Base-by-base conservation (phyloP, 1,140 invertebrate genomes). In the Cyrtorhinus lividipennis region DNA sequence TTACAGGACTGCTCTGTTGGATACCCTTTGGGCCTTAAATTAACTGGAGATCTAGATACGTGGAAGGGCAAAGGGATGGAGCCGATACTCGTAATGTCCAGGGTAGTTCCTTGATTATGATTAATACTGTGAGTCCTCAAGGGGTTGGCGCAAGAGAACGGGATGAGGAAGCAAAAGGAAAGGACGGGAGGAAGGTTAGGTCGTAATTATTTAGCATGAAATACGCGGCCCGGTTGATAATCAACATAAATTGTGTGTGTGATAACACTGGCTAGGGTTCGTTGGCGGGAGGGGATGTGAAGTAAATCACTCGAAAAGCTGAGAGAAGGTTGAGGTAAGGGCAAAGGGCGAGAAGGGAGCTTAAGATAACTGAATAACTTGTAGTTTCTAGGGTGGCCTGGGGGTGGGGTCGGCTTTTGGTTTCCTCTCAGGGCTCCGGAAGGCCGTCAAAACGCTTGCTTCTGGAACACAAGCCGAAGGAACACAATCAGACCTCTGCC, bases 181-280 rank as follows among this genome's bases (percentile, higher is more conserved):
- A 24, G 30, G 15, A 20, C 2, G 10, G 27, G 24, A 38, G 20
- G 27, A 24, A 26, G n/a, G 61, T 56, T 53, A 62, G 61, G 30
- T 56, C 46, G 61, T 62, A 62, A 62, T 62, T 62, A 62, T 62
- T 62, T 62, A 62, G 61, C 61, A 62, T 62, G 61, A 62, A 62
- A 62, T 62, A 62, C 61, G 61, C 61, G n/a, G 61, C 61, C 45
- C 61, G 44, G 27, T 62, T 62, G 61, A 62, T 62, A 62, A 62
- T 62, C 61, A 62, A 62, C 61, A 62, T 62, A 62, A 62, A 62
- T 62, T 62, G 61, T 62, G 61, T 62, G 61, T 62, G 61, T 62
- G 61, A 62, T 62, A 62, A 62, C 5, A 15, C 30, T 38, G 30
- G 5, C 5, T 5, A 38, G 30, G 30, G 30, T 15, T 8, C 5